phyloP scores from a whole-genome alignment of 2,888 invertebrate genomes.

The Ernsta delagoae region DNA sequence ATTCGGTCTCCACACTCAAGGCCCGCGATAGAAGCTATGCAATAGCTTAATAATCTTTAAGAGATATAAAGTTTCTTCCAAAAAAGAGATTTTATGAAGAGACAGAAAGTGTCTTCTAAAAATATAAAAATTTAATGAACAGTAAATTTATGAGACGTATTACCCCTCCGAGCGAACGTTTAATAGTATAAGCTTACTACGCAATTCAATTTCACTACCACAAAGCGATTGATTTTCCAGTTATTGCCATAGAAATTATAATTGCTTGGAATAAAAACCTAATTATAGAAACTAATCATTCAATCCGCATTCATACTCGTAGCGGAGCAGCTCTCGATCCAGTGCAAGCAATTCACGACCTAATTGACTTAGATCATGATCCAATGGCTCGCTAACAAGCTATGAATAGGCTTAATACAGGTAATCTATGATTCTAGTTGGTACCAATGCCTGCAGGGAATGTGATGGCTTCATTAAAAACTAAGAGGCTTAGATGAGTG shows the following conservation, averaged over 20 bases:
- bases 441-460: not conserved
- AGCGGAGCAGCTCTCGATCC: not conserved
- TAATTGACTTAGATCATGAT: slow-evolving; percentile 9
- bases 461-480: not conserved
- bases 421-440: slow-evolving; percentile 9
- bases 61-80: too few relatives aligned
- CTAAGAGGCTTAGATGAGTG: not conserved
- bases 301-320: not conserved
- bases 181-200: not conserved
- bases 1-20: too few relatives aligned
- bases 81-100: too few relatives aligned
- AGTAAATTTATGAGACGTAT: too few relatives aligned
- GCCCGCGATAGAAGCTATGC: too few relatives aligned
- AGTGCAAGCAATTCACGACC: slow-evolving; percentile 17
- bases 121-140: too few relatives aligned
- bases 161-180: too few relatives aligned
- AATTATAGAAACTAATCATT: not conserved
- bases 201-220: not conserved
- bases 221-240: not conserved
- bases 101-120: too few relatives aligned
- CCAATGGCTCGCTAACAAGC: slow-evolving; percentile 12
- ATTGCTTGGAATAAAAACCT: not conserved
- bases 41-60: too few relatives aligned
- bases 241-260: not conserved
- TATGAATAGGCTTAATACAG: slow-evolving; percentile 18